Conservation (phyloP, 1,140 invertebrate genomes). For the Grapholita molesta region DNA sequence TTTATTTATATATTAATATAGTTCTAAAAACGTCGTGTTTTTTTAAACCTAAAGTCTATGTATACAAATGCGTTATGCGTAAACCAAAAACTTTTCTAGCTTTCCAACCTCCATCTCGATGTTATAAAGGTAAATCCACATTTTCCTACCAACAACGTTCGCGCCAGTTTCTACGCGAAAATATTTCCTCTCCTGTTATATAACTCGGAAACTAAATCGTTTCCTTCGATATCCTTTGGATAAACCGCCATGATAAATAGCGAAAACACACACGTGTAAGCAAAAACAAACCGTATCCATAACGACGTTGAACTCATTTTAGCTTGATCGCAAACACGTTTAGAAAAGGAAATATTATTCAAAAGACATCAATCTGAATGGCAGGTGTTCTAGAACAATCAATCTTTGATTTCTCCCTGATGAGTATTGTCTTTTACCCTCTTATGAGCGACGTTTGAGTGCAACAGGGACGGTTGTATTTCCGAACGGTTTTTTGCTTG, state of each 20-base stretch:
- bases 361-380: conserved; percentile 13
- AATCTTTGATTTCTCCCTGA: conserved; percentile 3
- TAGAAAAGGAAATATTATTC: conserved; percentile 16
- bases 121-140: not conserved
- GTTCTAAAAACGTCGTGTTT: too few relatives aligned
- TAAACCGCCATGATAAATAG: conserved; percentile 11
- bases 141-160: not conserved
- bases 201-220: conserved; percentile 16
- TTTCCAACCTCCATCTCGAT: not conserved
- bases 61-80: too few relatives aligned
- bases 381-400: conserved; percentile 16
- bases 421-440: not conserved
- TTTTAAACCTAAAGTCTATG: not conserved
- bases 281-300: not conserved
- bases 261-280: not conserved
- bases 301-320: not conserved
- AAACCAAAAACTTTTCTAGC: too few relatives aligned
- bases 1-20: too few relatives aligned
- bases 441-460: not conserved
- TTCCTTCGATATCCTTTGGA: conserved; percentile 3
- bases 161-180: not conserved
- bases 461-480: not conserved
- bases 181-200: not conserved
- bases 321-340: not conserved
- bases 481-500: not conserved